Conservation (phyloP, 2,888 invertebrate species). For the Aphodius sticticus region DNA sequence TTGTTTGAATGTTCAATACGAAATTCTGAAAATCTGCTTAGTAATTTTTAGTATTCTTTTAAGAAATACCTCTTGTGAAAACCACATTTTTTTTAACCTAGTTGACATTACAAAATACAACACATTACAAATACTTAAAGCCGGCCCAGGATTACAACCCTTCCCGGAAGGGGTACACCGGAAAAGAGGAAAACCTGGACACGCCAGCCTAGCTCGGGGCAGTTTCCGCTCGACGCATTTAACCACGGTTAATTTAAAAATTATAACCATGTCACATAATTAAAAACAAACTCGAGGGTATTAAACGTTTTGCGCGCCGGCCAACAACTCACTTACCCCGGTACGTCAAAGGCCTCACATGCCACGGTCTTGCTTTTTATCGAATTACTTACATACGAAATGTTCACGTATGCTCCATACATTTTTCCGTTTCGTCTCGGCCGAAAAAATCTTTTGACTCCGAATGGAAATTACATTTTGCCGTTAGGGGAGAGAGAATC, state of each 20-base stretch:
- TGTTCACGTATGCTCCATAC: background rate
- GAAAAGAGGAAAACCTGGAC: background rate
- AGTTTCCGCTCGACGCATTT: constrained; percentile 5
- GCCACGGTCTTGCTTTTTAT: constrained; percentile 16
- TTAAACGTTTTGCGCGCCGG: constrained; percentile 14
- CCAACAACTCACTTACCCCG: constrained; percentile 17
- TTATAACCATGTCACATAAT: constrained; percentile 54
- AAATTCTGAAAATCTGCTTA: no score
- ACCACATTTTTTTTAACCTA: no score
- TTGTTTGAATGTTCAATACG: no score
- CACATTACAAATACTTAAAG: background rate
- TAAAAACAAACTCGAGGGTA: constrained; percentile 49
- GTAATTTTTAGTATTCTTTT: no score
- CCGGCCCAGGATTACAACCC: background rate
- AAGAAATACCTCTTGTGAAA: no score
- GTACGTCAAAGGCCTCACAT: constrained; percentile 17
- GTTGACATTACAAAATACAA: background rate
- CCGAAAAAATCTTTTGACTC: constrained; percentile 24
- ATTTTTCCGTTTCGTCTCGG: constrained; percentile 24
- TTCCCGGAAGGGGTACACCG: background rate
- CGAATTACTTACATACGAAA: constrained; percentile 16
- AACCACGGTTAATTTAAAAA: constrained; percentile 54
- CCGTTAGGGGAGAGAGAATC: constrained; percentile 10
- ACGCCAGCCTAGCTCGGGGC: background rate
- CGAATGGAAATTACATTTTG: constrained; percentile 17